Evolutionary conservation across 2,888 invertebrate genomes (phyloP), one percentile per base, ranked within the genome.

Genomic region (Cephus pygmeus): DNA sequence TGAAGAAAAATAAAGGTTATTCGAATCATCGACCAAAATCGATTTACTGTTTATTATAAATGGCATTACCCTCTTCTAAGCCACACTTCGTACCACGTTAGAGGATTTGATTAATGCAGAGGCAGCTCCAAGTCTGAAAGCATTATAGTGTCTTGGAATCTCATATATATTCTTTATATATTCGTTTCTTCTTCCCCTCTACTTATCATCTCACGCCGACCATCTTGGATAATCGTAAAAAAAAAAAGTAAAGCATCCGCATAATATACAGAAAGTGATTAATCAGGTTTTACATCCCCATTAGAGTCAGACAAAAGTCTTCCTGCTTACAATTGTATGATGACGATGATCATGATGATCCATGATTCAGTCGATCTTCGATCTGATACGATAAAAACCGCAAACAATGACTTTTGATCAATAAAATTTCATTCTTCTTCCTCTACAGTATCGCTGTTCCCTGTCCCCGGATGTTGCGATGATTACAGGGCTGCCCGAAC

Each of bases 11-110:
- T 23, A 30, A 71, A 31, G 3, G 33, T 71, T 3, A 33, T 33
- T 33, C 2, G 71, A 71, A 15, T 74, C 9, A 23, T 40, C 35
- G 12, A 31, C 23, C 31, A 34, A 77, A 80, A 83, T 84, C 81
- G 80, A 83, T 82, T 80, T 76, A 73, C 74, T 81, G 82, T 82
- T 80, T 82, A 82, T 80, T 82, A 81, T 78, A 77, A 78, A 81
- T 68, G 76, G 73, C 77, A 79, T 81, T 79, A 80, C 75, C 75
- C 68, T 69, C 69, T 23, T 75, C 31, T 31, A 71, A 71, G 12
- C 31, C 31, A 12, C 71, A 31, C 9, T 71, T 34, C 71, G 71
- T 31, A 31, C 71, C 33, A n/a, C 12, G 12, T 12, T 31, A 15
- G 1, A 34, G 12, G 31, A 1, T 71, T 71, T 71, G 71, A 71